Evolutionary conservation across 1,140 invertebrate genomes (phyloP).

Genomic region (Bombus polaris): DNA sequence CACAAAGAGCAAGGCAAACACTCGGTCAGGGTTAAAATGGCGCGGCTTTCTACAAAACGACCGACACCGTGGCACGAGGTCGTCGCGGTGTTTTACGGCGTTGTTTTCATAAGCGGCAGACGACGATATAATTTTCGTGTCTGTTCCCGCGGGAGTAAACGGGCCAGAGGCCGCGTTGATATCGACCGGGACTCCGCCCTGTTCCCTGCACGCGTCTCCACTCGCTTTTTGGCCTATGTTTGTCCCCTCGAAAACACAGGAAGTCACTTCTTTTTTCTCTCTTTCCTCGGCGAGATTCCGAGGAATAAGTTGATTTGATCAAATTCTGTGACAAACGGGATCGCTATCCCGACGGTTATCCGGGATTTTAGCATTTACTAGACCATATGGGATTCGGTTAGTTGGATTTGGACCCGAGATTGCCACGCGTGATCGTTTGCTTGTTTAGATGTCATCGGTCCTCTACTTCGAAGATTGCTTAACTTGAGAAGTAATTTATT

Average conservation of each 20-base stretch:
- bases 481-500: too few species aligned
- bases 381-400: neutral
- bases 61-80: slow-evolving; percentile 2
- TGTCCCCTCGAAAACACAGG: slow-evolving; percentile 8
- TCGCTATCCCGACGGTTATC: neutral
- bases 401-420: neutral
- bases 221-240: neutral
- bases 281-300: neutral
- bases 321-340: neutral
- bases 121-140: slow-evolving; percentile 68
- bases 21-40: neutral
- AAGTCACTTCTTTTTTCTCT: neutral
- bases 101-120: slow-evolving; percentile 66
- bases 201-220: slow-evolving; percentile 52
- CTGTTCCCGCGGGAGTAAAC: slow-evolving; percentile 61
- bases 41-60: slow-evolving; percentile 10
- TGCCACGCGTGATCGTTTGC: neutral
- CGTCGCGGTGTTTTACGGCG: slow-evolving; percentile 46
- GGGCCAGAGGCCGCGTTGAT: slow-evolving; percentile 70
- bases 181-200: slow-evolving; percentile 60
- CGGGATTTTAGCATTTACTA: neutral
- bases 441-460: too few species aligned
- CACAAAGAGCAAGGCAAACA: neutral
- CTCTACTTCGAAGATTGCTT: too few species aligned
- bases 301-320: neutral